Base-by-base conservation (phyloP, 2,888 invertebrate genomes). In the Volucella bombylans region DNA sequence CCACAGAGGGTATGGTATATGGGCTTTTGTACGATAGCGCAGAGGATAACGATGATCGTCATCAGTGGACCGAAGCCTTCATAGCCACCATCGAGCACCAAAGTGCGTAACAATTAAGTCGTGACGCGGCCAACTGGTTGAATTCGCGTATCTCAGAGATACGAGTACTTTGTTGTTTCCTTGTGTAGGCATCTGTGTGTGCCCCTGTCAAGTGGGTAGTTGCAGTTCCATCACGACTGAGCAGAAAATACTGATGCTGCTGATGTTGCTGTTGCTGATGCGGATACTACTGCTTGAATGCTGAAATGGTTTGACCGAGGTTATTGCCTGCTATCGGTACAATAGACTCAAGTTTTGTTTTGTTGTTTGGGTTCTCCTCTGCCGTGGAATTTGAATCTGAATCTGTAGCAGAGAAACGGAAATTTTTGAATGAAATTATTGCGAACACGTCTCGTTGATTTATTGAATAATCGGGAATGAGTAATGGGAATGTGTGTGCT, bases 31-130 rank as follows among this genome's bases (percentile, higher is more conserved):
- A 52, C 69, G 23, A 69, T 49, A 39, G 47, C 31, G 61, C 62
- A 61, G 43, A 73, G 12, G 73, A 73, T 57, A 67, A 77, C 52
- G 65, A 79, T 65, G 49, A 73, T 82, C 52, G 62, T 67, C 61
- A 59, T 67, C 72, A 50, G 62, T 14, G 47, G 41, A 67, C 38
- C 31, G 43, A 18, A 50, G 39, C 38, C 62, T 43, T 71, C 69
- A 65, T 49, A 15, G 45, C 43, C 54, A 59, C 49, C 57, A 39
- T n/a, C 14, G 41, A 47, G 61, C 71, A 67, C 68, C 43, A 71
- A 78, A 86, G 86, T 86, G 86, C 82, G 86, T 86, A 86, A 86
- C 86, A 86, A 86, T 86, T 86, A 86, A 86, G 73, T 86, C 86
- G 86, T 86, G 86, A 86, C 82, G 86, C 77, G 77, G 57, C 77